These are phyloP conservation scores for Pterophyllum scalare DNA, from an alignment of 2,113 vertebrate species.

Conservation along the genomic window DNA sequence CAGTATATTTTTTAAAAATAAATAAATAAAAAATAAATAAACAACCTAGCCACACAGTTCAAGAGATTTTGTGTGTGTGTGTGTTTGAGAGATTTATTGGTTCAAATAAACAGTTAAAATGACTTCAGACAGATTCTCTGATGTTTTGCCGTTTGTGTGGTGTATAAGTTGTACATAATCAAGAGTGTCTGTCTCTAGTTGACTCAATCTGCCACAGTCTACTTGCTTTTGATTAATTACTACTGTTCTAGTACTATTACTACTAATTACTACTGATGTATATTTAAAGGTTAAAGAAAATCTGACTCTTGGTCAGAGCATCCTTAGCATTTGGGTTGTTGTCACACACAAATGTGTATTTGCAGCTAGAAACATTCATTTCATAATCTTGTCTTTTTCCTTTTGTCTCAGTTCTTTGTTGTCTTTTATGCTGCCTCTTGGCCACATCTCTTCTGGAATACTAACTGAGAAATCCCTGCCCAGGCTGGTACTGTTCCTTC, in stretches of 20 bases:
- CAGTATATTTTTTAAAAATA: too few species aligned
- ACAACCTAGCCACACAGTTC: too few species aligned
- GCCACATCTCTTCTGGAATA: not conserved
- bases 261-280: too few species aligned
- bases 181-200: not conserved
- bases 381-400: not conserved
- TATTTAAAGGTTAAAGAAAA: not conserved
- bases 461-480: not conserved
- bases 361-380: not conserved
- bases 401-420: conserved; percentile 10
- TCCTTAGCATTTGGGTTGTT: not conserved
- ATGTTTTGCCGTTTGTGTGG: too few species aligned
- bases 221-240: not conserved
- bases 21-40: not conserved
- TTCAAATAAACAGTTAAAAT: not conserved
- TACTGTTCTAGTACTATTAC: not conserved
- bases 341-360: not conserved
- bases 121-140: not conserved
- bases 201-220: not conserved
- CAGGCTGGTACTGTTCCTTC: not conserved
- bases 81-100: not conserved
- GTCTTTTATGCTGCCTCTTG: not conserved
- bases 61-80: too few species aligned
- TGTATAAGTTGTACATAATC: not conserved
- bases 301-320: not conserved